Percentiles rank a stretch among this genome's conserved stretches.
These are phyloP conservation scores for Allophyes oxyacanthae DNA, from an alignment of 2,888 invertebrate species.

Conservation along the genomic window DNA sequence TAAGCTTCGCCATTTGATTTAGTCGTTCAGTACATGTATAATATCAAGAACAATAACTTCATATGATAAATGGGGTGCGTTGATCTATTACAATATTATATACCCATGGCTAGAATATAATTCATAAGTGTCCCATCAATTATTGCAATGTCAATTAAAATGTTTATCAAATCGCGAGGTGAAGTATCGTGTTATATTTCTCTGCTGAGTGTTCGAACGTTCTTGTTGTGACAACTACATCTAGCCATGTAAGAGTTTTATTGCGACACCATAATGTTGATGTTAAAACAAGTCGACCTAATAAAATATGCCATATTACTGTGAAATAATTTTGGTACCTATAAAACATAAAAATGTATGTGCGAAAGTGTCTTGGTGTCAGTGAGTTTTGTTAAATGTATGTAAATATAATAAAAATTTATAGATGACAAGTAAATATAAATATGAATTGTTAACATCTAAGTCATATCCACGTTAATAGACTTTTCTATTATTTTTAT, in stretches of 20 bases:
- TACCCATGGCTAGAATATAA: slow-evolving; percentile 44
- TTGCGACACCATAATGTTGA: slow-evolving; percentile 40
- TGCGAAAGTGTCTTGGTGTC: slow-evolving; percentile 57
- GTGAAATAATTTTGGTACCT: slow-evolving; percentile 50
- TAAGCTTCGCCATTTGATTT: slow-evolving; percentile 28
- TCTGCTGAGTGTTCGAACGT: slow-evolving; percentile 27
- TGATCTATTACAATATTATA: slow-evolving; percentile 31
- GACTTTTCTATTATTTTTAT: slow-evolving; percentile 83
- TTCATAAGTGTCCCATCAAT: slow-evolving; percentile 43
- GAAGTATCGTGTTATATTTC: slow-evolving; percentile 20
- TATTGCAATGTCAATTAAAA: slow-evolving; percentile 50
- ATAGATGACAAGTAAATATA: slow-evolving; percentile 63
- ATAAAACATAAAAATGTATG: slow-evolving; percentile 39
- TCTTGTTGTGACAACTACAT: slow-evolving; percentile 17
- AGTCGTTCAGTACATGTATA: slow-evolving; percentile 12
- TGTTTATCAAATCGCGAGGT: slow-evolving; percentile 16
- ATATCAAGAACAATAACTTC: slow-evolving; percentile 33
- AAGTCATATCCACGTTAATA: slow-evolving; percentile 86
- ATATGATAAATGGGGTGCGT: slow-evolving; percentile 32
- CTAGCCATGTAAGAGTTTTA: slow-evolving; percentile 52
- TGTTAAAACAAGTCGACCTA: slow-evolving; percentile 48
- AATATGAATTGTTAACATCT: slow-evolving; percentile 81
- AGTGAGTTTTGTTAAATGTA: slow-evolving; percentile 63
- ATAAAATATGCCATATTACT: slow-evolving; percentile 58
- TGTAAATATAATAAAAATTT: slow-evolving; percentile 64